phyloP scores from a whole-genome alignment of 2,797 vertebrate species.

The Rhinichthys osculus region DNA sequence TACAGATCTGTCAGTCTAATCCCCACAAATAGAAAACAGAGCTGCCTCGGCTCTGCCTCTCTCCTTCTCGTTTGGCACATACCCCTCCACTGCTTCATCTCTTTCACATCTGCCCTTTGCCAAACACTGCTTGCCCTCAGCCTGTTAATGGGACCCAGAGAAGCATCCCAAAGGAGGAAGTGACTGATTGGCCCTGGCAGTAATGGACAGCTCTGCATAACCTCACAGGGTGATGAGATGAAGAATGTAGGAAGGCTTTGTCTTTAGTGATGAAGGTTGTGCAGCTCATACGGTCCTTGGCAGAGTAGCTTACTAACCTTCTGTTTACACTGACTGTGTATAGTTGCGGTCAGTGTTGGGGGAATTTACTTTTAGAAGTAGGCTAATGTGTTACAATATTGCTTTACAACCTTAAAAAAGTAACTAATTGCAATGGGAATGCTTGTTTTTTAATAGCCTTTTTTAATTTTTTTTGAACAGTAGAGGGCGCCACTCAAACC shows the following conservation, averaged over 20 bases:
- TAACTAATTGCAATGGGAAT: not conserved
- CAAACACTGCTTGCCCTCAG: slow-evolving; percentile 46
- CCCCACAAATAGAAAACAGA: slow-evolving; percentile 86
- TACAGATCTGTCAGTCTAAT: slow-evolving; percentile 87
- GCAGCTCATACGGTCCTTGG: slow-evolving; percentile 38
- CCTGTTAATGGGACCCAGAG: slow-evolving; percentile 72
- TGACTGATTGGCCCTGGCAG: slow-evolving; percentile 73
- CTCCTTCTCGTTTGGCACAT: slow-evolving; percentile 70
- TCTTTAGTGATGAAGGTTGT: slow-evolving; percentile 70
- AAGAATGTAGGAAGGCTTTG: slow-evolving; percentile 69
- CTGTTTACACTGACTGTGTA: not conserved
- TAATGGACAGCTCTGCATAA: slow-evolving; percentile 75
- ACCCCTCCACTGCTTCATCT: slow-evolving; percentile 69
- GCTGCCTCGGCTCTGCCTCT: slow-evolving; percentile 63
- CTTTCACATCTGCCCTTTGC: slow-evolving; percentile 50
- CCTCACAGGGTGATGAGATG: slow-evolving; percentile 75
- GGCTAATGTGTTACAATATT: not conserved
- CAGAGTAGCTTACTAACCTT: not conserved
- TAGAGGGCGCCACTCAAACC: not conserved
- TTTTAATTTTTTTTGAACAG: not conserved
- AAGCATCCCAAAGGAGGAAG: slow-evolving; percentile 73
- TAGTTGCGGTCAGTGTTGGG: not conserved
- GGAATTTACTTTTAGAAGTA: not conserved
- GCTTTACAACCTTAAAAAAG: not conserved
- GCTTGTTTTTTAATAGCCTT: no score